Percentiles rank a stretch among this genome's conserved stretches.
These are phyloP conservation scores for Stegana nigrithorax DNA, from an alignment of 2,888 invertebrate species.

Conservation along the genomic window DNA sequence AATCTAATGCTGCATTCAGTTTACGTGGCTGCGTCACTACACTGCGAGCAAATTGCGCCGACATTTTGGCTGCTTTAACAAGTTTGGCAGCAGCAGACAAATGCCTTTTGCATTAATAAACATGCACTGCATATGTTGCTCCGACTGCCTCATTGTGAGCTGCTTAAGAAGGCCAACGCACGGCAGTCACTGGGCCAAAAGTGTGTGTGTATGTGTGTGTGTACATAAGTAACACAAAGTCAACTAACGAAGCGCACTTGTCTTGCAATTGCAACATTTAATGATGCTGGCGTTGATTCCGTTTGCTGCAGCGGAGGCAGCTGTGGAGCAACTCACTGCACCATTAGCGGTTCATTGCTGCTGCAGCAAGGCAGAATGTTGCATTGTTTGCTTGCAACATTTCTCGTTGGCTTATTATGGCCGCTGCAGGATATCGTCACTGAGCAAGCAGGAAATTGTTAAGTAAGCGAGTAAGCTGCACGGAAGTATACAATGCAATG, in stretches of 20 bases:
- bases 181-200: too few species aligned
- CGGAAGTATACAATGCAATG: not conserved
- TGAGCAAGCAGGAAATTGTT: conserved; percentile 54
- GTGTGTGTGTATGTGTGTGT: too few species aligned
- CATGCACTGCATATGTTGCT: too few species aligned
- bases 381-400: conserved; percentile 61
- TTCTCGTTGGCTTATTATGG: conserved; percentile 23
- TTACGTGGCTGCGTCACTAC: too few species aligned
- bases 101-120: too few species aligned
- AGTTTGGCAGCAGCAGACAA: too few species aligned
- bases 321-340: conserved; percentile 17
- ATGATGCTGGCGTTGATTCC: not conserved
- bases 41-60: too few species aligned
- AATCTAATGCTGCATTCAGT: too few species aligned
- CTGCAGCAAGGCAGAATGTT: conserved; percentile 47
- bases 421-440: conserved; percentile 16
- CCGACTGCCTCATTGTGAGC: too few species aligned
- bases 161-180: too few species aligned
- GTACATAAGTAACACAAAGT: too few species aligned
- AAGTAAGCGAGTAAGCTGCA: conserved; percentile 40
- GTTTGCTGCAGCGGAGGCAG: conserved; percentile 31
- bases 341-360: conserved; percentile 17
- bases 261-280: not conserved
- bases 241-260: conserved; percentile 3
- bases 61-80: too few species aligned